Conservation (phyloP, 53 echinoderm and acorn worm species). For the Antedon mediterranea region DNA sequence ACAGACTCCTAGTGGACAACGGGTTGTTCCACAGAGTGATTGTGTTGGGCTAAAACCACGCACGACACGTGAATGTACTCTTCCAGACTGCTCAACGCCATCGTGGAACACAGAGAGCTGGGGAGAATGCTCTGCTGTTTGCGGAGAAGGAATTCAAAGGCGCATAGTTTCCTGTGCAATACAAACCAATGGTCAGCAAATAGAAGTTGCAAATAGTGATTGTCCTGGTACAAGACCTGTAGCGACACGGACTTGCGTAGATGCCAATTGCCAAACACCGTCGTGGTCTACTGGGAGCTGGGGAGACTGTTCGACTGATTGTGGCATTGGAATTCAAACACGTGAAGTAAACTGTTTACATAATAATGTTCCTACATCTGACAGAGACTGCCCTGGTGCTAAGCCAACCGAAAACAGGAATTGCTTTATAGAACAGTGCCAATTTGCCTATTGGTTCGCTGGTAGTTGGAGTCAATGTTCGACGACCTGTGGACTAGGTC, state of each 20-base stretch:
- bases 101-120: too few species aligned
- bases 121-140: too few species aligned
- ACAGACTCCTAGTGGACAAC: too few species aligned
- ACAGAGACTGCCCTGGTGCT: not conserved
- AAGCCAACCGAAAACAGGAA: not conserved
- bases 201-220: not conserved
- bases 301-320: not conserved
- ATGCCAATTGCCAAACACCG: too few species aligned
- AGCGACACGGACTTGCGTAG: too few species aligned
- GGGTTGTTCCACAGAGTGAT: too few species aligned
- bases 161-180: too few species aligned
- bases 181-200: too few species aligned
- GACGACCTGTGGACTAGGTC: not conserved
- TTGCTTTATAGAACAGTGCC: not conserved
- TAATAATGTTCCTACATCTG: not conserved
- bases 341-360: not conserved
- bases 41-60: too few species aligned
- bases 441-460: not conserved
- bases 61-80: too few species aligned
- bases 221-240: not conserved
- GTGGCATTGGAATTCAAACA: not conserved
- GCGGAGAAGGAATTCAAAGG: too few species aligned
- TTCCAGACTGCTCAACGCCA: too few species aligned
- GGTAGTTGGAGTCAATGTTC: not conserved
- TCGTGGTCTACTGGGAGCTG: not conserved